Evolutionary conservation across 1,140 invertebrate species (phyloP), one percentile per base, ranked within the genome.

Genomic region (Scaptomyza pallida): DNA sequence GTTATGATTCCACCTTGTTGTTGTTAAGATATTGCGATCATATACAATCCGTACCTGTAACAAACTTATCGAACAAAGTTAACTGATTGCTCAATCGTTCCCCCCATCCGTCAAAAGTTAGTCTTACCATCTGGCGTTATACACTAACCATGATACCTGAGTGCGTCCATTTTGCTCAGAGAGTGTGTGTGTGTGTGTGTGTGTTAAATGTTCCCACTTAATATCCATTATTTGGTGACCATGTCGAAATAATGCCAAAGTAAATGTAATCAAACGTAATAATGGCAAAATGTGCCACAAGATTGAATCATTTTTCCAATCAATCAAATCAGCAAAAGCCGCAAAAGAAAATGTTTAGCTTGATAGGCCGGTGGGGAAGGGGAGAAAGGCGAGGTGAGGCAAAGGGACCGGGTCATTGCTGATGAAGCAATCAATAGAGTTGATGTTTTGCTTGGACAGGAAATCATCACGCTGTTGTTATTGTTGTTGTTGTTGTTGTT

Each of bases 301-400:
- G 78, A 88, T 89, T 88, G 75, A 88, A 88, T 88, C 70, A 88
- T 89, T 88, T 88, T 88, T 83, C 83, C 82, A 88, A 88, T 88
- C 82, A 88, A 88, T 88, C 83, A 89, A 68, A 59, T 55, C 61
- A 69, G 19, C 70, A 71, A 73, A 83, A 75, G 55, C 62, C 48
- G 45, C 17, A 35, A 52, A 54, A 65, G 45, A 44, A 63, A 54
- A 48, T 43, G 54, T 37, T 19, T 62, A n/a, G 33, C n/a, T n/a
- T 37, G 0, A 12, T 37, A n/a, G 33, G 33, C 48, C 2, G 47
- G 26, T 3, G 23, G 37, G 2, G 15, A 13, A 35, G 13, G 10
- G 17, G 15, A 54, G 33, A 40, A 23, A 43, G 67, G 30, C 43
- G 33, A 43, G 67, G 30, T 43, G 17, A 26, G 45, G 44, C 44